Conservation (phyloP, 2,113 vertebrate species). For the Ailurus styani region DNA sequence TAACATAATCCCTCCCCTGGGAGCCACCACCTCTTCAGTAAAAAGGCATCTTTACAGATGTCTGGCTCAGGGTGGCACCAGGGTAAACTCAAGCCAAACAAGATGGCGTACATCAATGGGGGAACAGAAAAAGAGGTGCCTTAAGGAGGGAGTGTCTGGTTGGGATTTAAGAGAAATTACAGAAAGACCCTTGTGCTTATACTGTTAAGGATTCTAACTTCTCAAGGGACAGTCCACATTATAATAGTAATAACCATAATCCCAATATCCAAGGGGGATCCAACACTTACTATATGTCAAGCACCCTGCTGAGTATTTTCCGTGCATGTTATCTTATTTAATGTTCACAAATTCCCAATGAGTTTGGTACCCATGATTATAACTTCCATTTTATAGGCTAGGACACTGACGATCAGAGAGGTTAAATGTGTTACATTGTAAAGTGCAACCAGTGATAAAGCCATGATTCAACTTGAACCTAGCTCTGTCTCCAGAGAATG, state of each 20-base stretch:
- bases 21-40: not conserved
- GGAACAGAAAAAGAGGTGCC: not conserved
- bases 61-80: not conserved
- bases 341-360: not conserved
- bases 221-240: not conserved
- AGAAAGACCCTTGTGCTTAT: not conserved
- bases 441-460: not conserved
- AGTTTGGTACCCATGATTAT: not conserved
- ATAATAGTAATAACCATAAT: not conserved
- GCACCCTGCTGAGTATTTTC: not conserved
- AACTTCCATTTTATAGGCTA: not conserved
- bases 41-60: not conserved
- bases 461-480: not conserved
- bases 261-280: not conserved
- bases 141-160: not conserved
- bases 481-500: not conserved
- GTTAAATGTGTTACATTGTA: not conserved
- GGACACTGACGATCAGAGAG: not conserved
- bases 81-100: not conserved
- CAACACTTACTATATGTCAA: not conserved
- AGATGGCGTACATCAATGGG: not conserved
- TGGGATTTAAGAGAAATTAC: not conserved
- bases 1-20: not conserved
- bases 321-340: not conserved
- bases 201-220: not conserved